phyloP scores from a whole-genome alignment of 2,888 invertebrate genomes.

The Epinotia bilunana region DNA sequence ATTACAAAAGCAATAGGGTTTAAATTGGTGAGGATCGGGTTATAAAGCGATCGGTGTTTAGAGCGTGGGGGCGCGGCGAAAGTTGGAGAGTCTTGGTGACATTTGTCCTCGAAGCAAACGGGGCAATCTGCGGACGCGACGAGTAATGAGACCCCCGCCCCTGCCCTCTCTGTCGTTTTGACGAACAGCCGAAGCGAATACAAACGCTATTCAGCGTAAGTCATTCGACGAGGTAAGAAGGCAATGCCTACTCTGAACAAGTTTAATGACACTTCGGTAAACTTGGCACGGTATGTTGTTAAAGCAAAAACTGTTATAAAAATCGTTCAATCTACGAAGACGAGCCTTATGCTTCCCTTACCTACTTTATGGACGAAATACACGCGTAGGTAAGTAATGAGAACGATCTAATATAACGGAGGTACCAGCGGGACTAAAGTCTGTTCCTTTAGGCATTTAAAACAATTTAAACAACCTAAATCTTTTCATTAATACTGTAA shows the following conservation, averaged over 20 bases:
- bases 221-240: not conserved
- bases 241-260: not conserved
- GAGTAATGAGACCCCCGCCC: constrained; percentile 14
- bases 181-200: not conserved
- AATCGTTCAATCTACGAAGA: not conserved
- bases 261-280: not conserved
- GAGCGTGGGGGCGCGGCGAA: not conserved
- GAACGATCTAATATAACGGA: no score
- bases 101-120: constrained; percentile 48
- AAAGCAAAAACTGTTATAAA: not conserved
- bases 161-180: not conserved
- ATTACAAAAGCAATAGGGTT: constrained; percentile 20
- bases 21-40: not conserved
- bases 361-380: no score
- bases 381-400: no score
- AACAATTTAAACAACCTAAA: no score
- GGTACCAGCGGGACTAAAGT: no score
- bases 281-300: not conserved
- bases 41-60: not conserved
- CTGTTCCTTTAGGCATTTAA: no score
- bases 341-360: not conserved
- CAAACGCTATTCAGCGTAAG: constrained; percentile 12
- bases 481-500: no score
- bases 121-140: constrained; percentile 54
- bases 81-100: constrained; percentile 39